phyloP scores from a whole-genome alignment of 2,113 vertebrate species.

The Athene noctua region DNA sequence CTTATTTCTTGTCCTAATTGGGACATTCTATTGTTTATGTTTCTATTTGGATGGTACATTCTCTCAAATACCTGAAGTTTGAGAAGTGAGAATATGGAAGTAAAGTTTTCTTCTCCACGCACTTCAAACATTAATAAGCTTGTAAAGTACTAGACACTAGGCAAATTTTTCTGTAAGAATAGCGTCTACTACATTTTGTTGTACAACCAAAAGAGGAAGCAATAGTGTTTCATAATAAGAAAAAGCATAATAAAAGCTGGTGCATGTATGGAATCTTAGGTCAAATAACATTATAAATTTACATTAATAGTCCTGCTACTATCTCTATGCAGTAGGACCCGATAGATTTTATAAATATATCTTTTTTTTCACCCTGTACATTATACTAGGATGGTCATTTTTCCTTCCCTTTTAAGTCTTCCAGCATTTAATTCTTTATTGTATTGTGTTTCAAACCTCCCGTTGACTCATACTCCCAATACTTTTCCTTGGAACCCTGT shows the following conservation, averaged over 20 bases:
- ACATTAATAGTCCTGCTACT: not conserved
- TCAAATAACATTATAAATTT: not conserved
- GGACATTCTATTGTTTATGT: not conserved
- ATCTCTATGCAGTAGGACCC: not conserved
- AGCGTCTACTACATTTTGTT: constrained; percentile 10
- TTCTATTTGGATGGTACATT: not conserved
- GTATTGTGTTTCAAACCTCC: not conserved
- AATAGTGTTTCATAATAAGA: not conserved
- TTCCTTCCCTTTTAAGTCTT: not conserved
- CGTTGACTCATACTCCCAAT: not conserved
- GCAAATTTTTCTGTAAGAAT: not conserved
- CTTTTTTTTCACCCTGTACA: not conserved
- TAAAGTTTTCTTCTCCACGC: not conserved
- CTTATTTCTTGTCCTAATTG: not conserved
- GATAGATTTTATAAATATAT: not conserved
- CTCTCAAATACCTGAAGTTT: not conserved
- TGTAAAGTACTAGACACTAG: not conserved
- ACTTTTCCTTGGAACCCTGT: not conserved
- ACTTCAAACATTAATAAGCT: not conserved
- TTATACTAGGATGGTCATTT: not conserved
- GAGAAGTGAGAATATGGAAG: not conserved
- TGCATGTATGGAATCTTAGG: not conserved
- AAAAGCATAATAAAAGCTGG: not conserved
- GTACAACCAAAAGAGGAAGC: not conserved
- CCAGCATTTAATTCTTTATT: not conserved